Evolutionary conservation across 2,113 vertebrate species (phyloP).

Genomic region (Peromyscus maniculatus): DNA sequence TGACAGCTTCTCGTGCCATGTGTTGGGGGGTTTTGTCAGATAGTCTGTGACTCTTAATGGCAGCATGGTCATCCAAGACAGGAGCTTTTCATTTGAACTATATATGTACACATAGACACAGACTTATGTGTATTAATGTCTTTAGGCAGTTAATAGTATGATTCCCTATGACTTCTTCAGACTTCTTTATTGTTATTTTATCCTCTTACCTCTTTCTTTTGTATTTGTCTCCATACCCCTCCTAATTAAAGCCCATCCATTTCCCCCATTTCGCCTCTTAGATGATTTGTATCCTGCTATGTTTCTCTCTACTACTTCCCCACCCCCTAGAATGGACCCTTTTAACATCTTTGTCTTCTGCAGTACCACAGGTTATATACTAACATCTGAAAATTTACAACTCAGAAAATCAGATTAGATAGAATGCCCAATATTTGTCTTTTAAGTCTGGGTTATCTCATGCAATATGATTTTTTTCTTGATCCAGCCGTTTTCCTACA

Average conservation of each 20-base stretch:
- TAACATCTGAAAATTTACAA: neutral
- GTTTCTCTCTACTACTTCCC: neutral
- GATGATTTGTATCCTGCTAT: neutral
- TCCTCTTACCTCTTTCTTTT: neutral
- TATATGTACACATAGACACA: neutral
- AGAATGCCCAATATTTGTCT: neutral
- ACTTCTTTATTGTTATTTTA: neutral
- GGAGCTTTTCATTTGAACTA: neutral
- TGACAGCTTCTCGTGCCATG: too few relatives aligned
- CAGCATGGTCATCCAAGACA: neutral
- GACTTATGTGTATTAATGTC: neutral
- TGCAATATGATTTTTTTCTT: neutral
- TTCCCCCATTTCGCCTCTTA: neutral
- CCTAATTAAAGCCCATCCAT: neutral
- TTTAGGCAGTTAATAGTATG: neutral
- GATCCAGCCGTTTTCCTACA: neutral
- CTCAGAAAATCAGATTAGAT: neutral
- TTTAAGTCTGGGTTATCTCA: neutral
- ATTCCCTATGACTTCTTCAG: neutral
- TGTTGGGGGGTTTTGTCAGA: neutral
- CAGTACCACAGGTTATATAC: neutral
- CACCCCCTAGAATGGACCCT: neutral
- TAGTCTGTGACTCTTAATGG: neutral
- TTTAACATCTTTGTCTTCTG: neutral
- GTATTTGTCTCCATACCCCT: neutral